phyloP scores from a whole-genome alignment of 1,140 invertebrate genomes.

The Coenobita brevimanus region DNA sequence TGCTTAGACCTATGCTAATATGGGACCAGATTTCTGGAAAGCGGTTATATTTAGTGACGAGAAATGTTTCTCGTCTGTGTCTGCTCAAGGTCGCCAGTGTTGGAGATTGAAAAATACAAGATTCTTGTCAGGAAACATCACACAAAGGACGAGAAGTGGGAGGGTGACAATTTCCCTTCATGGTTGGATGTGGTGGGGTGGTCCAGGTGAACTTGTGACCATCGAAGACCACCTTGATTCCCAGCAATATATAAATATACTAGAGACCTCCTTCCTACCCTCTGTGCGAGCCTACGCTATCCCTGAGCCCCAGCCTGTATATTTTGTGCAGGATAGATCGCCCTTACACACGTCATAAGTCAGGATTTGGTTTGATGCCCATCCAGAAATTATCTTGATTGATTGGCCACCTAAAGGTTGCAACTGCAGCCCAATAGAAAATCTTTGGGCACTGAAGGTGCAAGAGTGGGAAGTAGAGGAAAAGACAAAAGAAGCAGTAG shows the following conservation, averaged over 20 bases:
- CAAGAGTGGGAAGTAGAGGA: conserved; percentile 3
- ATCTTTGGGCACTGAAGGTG: neutral
- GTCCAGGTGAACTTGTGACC: neutral
- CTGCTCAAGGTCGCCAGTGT: neutral
- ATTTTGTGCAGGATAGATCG: neutral
- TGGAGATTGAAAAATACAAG: neutral
- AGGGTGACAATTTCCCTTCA: neutral
- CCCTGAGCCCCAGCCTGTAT: neutral
- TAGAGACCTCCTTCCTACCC: neutral
- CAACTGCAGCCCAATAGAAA: neutral
- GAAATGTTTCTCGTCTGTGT: neutral
- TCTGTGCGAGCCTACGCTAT: neutral
- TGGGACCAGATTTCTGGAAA: neutral
- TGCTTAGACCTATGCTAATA: neutral
- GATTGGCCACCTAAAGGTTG: neutral
- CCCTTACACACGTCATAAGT: neutral
- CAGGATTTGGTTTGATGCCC: neutral
- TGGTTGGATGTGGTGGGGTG: conserved; percentile 10
- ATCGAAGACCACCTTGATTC: neutral
- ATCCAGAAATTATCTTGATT: neutral
- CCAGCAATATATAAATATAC: conserved; percentile 6
- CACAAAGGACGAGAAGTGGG: neutral
- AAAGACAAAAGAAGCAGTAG: conserved; percentile 5
- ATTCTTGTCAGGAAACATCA: neutral
- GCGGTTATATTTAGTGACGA: neutral